These are phyloP conservation scores for Yponomeuta sedellus DNA, from an alignment of 2,888 invertebrate species.

Conservation along the genomic window DNA sequence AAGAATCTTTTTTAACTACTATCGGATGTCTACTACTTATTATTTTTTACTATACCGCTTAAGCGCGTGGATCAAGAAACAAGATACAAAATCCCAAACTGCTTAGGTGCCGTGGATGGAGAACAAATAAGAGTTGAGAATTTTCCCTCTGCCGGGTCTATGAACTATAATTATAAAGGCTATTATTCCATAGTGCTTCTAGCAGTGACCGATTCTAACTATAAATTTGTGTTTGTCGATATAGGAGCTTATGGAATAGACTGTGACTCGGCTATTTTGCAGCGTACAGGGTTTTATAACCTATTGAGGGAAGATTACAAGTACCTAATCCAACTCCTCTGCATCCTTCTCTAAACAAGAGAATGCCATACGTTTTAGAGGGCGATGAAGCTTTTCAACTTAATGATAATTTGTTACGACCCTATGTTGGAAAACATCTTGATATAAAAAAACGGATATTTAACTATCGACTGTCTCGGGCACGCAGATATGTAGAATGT, in stretches of 20 bases:
- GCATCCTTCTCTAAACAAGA: constrained; percentile 17
- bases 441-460: constrained; percentile 27
- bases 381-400: constrained; percentile 32
- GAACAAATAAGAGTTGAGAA: constrained; percentile 16
- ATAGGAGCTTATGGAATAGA: constrained; percentile 14
- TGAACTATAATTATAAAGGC: constrained; percentile 14
- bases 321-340: constrained; percentile 28
- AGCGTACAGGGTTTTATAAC: constrained; percentile 27
- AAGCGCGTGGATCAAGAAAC: too few relatives aligned
- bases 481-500: constrained; percentile 32
- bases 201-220: constrained; percentile 12
- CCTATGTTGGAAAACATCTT: constrained; percentile 29
- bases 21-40: too few relatives aligned
- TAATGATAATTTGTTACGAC: constrained; percentile 26
- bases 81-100: too few relatives aligned
- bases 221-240: constrained; percentile 13
- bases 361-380: constrained; percentile 29
- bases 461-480: constrained; percentile 31
- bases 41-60: too few relatives aligned
- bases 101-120: constrained; percentile 17
- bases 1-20: too few relatives aligned
- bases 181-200: constrained; percentile 13
- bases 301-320: constrained; percentile 26
- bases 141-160: constrained; percentile 10
- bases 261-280: constrained; percentile 27